phyloP scores from a whole-genome alignment of 2,888 invertebrate species.

The Eucriotettix oculatus region DNA sequence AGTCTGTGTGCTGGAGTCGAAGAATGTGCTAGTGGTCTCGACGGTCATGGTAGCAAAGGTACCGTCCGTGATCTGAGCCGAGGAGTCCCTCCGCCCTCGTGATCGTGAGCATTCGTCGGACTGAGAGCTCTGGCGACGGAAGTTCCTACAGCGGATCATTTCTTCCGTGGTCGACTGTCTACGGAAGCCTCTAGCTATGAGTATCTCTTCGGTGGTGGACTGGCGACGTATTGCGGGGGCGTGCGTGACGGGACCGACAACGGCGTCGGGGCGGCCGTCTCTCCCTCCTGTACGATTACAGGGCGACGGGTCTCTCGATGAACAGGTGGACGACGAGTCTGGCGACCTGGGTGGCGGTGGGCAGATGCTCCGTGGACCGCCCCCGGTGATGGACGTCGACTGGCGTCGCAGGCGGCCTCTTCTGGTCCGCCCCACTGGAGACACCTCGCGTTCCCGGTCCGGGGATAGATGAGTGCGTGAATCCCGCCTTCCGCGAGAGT shows the following conservation, averaged over 20 bases:
- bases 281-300: conserved; percentile 37
- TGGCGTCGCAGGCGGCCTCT: conserved; percentile 56
- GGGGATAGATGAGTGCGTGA: conserved; percentile 51
- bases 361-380: conserved; percentile 11
- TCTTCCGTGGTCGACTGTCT: conserved; percentile 84
- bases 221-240: conserved; percentile 67
- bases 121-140: conserved; percentile 77
- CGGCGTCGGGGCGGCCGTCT: conserved; percentile 22
- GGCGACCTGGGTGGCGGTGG: conserved; percentile 26
- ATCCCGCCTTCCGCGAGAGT: conserved; percentile 40
- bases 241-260: conserved; percentile 28
- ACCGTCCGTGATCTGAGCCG: conserved; percentile 80
- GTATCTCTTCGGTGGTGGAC: conserved; percentile 81
- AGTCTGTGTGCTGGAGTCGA: conserved; percentile 84
- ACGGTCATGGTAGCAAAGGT: conserved; percentile 86
- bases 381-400: conserved; percentile 53
- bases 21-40: conserved; percentile 81
- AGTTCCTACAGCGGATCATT: conserved; percentile 82
- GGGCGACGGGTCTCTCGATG: conserved; percentile 74
- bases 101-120: conserved; percentile 39
- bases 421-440: conserved; percentile 54
- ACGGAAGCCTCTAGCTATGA: conserved; percentile 77
- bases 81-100: conserved; percentile 64
- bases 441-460: conserved; percentile 59
- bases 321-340: conserved; percentile 45